These are phyloP conservation scores for Spilogale gracilis DNA, from an alignment of 2,113 vertebrate species.

Conservation along the genomic window DNA sequence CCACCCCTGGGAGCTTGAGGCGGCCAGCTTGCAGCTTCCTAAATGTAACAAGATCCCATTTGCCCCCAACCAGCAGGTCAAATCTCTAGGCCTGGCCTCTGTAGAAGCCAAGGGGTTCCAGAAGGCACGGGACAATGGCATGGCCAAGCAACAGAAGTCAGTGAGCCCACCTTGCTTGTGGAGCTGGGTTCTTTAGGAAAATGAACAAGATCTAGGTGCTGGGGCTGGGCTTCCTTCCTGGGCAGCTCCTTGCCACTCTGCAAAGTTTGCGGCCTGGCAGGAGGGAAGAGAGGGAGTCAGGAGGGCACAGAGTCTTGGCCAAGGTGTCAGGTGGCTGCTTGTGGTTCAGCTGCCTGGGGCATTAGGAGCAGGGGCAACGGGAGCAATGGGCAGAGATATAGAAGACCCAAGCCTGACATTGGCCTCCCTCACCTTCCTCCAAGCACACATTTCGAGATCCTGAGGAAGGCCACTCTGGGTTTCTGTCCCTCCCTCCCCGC, in stretches of 20 bases:
- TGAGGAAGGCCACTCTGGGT: not conserved
- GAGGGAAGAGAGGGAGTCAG: not conserved
- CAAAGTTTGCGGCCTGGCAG: not conserved
- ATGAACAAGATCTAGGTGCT: not conserved
- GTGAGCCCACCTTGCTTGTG: not conserved
- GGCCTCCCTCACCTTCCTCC: not conserved
- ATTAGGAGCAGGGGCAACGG: not conserved
- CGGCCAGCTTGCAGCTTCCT: not conserved
- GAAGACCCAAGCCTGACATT: not conserved
- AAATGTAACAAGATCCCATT: constrained; percentile 51
- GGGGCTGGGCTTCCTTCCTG: not conserved
- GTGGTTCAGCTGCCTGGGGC: not conserved
- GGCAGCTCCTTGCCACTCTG: not conserved
- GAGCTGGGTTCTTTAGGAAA: not conserved
- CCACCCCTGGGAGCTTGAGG: not conserved
- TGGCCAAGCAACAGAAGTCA: not conserved
- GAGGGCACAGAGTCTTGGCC: not conserved
- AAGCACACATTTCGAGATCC: not conserved
- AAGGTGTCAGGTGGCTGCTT: not conserved
- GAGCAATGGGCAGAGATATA: not conserved
- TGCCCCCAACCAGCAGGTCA: not conserved
- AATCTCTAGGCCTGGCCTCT: constrained; percentile 36
- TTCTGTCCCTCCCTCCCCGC: not conserved
- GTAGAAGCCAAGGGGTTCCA: constrained; percentile 24
- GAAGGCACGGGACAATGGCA: not conserved